phyloP scores from a whole-genome alignment of 1,140 invertebrate species.

The Colletes gigas region DNA sequence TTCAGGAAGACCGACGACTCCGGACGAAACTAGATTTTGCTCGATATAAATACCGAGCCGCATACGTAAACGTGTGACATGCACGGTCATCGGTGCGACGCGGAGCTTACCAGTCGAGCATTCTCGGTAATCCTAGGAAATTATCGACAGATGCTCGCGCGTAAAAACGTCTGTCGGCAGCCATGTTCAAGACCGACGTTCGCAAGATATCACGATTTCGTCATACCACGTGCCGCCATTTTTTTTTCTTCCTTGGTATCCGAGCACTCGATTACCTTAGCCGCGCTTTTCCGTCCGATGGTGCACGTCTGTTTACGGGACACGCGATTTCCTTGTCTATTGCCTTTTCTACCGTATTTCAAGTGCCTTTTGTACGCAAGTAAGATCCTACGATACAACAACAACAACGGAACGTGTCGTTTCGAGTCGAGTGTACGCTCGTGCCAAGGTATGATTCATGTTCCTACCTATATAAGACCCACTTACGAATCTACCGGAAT shows the following conservation, averaged over 20 bases:
- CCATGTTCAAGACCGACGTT: conserved; percentile 33
- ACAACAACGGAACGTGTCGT: neutral
- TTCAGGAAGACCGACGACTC: conserved; percentile 17
- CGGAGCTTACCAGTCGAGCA: neutral
- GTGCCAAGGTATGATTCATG: conserved; percentile 41
- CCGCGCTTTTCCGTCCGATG: neutral
- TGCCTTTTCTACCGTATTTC: neutral
- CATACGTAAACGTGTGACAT: neutral
- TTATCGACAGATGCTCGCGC: conserved; percentile 27
- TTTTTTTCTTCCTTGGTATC: neutral
- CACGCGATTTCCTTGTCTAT: neutral
- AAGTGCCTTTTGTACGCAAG: too few species aligned
- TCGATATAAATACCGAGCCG: conserved; percentile 34
- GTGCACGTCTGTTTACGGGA: neutral
- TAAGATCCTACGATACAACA: neutral
- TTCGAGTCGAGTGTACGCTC: neutral
- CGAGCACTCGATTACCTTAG: neutral
- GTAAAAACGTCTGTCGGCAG: conserved; percentile 1
- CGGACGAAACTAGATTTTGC: conserved; percentile 43
- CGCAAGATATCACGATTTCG: conserved; percentile 34
- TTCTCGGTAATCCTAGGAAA: conserved; percentile 20
- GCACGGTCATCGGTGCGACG: neutral
- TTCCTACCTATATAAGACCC: conserved; percentile 8
- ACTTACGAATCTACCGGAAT: conserved; percentile 5
- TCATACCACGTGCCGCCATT: conserved; percentile 41